These are phyloP conservation scores for Bubo bubo DNA, from an alignment of 2,113 vertebrate genomes.

Conservation along the genomic window DNA sequence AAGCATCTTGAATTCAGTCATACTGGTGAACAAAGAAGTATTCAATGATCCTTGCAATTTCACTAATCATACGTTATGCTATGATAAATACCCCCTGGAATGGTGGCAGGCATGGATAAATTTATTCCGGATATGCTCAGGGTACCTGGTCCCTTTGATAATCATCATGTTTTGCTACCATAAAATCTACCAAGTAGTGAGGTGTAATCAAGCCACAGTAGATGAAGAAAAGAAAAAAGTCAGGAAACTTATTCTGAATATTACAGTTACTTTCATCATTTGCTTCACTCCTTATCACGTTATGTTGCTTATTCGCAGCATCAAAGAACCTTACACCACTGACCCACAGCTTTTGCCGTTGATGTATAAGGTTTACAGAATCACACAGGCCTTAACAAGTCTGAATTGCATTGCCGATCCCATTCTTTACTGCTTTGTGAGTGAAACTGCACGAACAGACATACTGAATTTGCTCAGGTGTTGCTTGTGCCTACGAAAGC, in stretches of 20 bases:
- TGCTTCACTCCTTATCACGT: conserved; percentile 87
- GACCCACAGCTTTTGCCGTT: neutral
- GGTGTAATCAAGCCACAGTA: conserved; percentile 80
- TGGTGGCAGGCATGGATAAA: conserved; percentile 61
- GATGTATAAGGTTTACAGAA: conserved; percentile 76
- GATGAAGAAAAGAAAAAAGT: conserved; percentile 79
- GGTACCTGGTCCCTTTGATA: conserved; percentile 78
- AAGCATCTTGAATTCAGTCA: conserved; percentile 72
- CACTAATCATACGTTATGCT: conserved; percentile 72
- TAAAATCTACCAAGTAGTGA: conserved; percentile 79
- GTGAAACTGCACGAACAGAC: conserved; percentile 78
- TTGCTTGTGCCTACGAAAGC: neutral
- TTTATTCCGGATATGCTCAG: conserved; percentile 73
- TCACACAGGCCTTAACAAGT: conserved; percentile 78
- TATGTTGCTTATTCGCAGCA: conserved; percentile 76
- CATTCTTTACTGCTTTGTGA: conserved; percentile 89
- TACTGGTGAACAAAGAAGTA: conserved; percentile 70
- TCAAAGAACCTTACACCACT: conserved; percentile 53
- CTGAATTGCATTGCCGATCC: conserved; percentile 88
- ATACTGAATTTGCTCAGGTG: conserved; percentile 73
- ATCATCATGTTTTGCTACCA: conserved; percentile 80
- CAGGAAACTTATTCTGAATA: conserved; percentile 74
- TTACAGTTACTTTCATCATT: conserved; percentile 79
- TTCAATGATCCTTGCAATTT: conserved; percentile 50
- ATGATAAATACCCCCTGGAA: conserved; percentile 80